A percentile compares a stretch with the other conserved stretches of the same genome.
phyloP scores from a whole-genome alignment of 2,797 vertebrate species.

The Brachyalestes nurse region DNA sequence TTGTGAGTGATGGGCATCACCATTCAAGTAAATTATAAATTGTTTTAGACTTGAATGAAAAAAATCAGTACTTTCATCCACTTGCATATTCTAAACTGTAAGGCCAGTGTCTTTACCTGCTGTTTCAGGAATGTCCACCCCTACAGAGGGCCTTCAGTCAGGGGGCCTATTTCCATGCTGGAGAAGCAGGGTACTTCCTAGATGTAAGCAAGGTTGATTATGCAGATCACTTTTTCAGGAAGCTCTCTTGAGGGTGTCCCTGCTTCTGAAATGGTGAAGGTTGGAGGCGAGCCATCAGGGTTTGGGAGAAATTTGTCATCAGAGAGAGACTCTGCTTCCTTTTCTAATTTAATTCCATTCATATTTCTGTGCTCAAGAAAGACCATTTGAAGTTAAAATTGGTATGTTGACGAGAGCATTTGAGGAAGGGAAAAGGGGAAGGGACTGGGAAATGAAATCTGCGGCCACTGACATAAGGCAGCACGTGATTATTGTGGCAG shows the following conservation, averaged over 20 bases:
- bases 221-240: slow-evolving; percentile 38
- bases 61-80: too few species aligned
- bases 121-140: neutral
- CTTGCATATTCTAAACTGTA: neutral
- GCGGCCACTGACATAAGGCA: slow-evolving; percentile 56
- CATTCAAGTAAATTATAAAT: neutral
- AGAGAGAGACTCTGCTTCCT: slow-evolving; percentile 34
- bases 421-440: slow-evolving; percentile 53
- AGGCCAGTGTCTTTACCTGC: neutral
- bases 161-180: neutral
- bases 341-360: slow-evolving; percentile 62
- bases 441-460: slow-evolving; percentile 71
- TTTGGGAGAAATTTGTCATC: slow-evolving; percentile 15
- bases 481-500: slow-evolving; percentile 56
- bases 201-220: slow-evolving; percentile 25
- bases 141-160: neutral
- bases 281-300: neutral
- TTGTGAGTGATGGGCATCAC: neutral
- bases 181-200: slow-evolving; percentile 2
- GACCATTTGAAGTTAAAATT: slow-evolving; percentile 69
- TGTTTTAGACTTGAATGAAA: too few species aligned
- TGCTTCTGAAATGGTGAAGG: neutral
- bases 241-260: neutral
- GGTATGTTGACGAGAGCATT: slow-evolving; percentile 59
- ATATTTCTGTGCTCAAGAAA: slow-evolving; percentile 61